These are phyloP conservation scores for Hemichromis elongatus DNA, from an alignment of 2,113 vertebrate genomes.

Conservation along the genomic window DNA sequence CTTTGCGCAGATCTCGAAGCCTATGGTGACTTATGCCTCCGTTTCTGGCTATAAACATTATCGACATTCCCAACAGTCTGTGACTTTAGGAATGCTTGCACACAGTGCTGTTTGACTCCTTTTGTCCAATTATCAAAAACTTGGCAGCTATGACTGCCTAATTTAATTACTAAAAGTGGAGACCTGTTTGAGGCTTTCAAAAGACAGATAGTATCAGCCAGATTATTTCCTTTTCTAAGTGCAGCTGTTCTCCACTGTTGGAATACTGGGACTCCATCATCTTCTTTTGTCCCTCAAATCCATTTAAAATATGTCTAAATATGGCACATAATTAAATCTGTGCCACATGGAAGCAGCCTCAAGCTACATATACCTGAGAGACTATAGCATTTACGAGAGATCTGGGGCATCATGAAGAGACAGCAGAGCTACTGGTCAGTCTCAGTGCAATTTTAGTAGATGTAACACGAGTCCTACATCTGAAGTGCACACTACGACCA, in stretches of 20 bases:
- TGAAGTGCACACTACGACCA: not conserved
- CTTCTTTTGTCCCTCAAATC: constrained; percentile 49
- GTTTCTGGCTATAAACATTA: constrained; percentile 84
- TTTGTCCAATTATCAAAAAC: constrained; percentile 68
- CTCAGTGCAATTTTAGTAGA: not conserved
- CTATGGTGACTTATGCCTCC: constrained; percentile 83
- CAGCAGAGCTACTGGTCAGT: constrained; percentile 19
- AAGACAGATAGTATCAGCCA: constrained; percentile 36
- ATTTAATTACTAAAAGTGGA: constrained; percentile 84
- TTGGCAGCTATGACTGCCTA: constrained; percentile 78
- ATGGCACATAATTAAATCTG: constrained; percentile 66
- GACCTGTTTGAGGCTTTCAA: constrained; percentile 42
- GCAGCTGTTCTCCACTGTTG: constrained; percentile 23
- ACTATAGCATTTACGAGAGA: constrained; percentile 41
- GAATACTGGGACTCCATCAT: constrained; percentile 37
- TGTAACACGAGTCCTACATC: not conserved
- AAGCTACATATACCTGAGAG: constrained; percentile 50
- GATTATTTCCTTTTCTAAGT: constrained; percentile 40
- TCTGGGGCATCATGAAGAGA: constrained; percentile 48
- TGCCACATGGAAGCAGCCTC: constrained; percentile 48
- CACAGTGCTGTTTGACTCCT: constrained; percentile 70
- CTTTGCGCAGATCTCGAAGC: constrained; percentile 87
- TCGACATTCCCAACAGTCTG: constrained; percentile 82
- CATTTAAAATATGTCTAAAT: constrained; percentile 63
- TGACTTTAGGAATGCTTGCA: constrained; percentile 76